Base-by-base conservation (phyloP, 2,113 vertebrate species). In the Holacanthus passer region DNA sequence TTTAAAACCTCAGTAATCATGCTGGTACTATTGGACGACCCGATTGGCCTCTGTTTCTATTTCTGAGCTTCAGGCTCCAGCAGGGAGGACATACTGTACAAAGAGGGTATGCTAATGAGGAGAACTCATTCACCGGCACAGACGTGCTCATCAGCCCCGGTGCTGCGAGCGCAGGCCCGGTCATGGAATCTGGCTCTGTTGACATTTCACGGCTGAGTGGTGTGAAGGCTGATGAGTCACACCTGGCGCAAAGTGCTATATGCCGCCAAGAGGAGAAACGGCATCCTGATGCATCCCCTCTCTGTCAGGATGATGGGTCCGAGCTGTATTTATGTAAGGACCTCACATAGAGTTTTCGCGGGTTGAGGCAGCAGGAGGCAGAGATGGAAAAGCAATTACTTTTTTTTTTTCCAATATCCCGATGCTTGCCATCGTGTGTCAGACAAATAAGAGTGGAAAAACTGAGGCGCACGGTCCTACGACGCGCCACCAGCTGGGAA, bases 181-280 rank as follows among this genome's bases (percentile, higher is more conserved):
- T 13, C 60, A 37, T 75, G 58, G 81, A 78, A 66, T 85, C 70
- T 41, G 85, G 64, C 65, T 87, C 82, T 87, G 83, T 83, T 90
- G 92, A 89, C 84, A 94, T 92, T 94, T 94, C 88, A 89, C 32
- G 76, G 82, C 84, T 85, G 87, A 91, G 85, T 48, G 85, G 83
- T 48, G 87, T 77, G 90, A 89, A 84, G 87, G 79, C 87, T 86
- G 90, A 88, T 88, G 89, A 90, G 76, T 93, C 93, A 82, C 77
- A 84, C 89, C 90, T 86, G 87, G 79, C 67, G 52, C 63, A 68
- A 89, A 88, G 76, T 72, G 52, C 59, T 60, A 48, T 45, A 59
- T 29, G 52, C 52, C 11, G 20, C 62, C 59, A 24, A n/a, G 60
- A 77, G 62, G 67, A 55, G 79, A 55, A 68, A 60, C 76, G 2